phyloP scores from a whole-genome alignment of 2,113 vertebrate species.

The Corvus moneduloides region DNA sequence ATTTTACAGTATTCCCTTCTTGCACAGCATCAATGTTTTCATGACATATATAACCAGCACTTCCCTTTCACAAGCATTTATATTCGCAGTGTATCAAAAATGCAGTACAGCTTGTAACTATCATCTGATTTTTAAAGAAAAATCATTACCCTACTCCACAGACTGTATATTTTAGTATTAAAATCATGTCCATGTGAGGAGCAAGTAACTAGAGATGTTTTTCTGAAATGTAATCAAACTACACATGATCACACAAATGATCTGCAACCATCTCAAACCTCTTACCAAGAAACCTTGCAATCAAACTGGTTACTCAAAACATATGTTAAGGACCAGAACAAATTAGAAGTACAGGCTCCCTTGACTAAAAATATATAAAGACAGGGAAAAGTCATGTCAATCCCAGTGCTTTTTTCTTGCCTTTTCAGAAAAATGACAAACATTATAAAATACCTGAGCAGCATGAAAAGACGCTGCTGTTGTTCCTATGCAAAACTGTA shows the following conservation, averaged over 20 bases:
- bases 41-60: neutral
- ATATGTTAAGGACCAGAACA: neutral
- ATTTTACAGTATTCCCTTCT: neutral
- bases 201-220: neutral
- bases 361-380: neutral
- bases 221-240: constrained; percentile 26
- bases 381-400: neutral
- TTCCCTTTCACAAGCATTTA: neutral
- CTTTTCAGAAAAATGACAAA: neutral
- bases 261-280: neutral
- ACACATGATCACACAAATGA: neutral
- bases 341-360: neutral
- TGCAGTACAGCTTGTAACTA: neutral
- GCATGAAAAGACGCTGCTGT: neutral
- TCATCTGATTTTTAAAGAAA: neutral
- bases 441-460: neutral
- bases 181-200: neutral
- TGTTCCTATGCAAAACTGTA: neutral
- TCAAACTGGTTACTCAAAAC: neutral
- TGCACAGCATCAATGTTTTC: neutral
- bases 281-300: neutral
- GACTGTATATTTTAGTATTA: neutral
- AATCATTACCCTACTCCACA: neutral
- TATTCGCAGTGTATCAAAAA: neutral
- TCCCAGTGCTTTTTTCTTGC: neutral